Conservation (phyloP, 2,797 vertebrate species). For the Anguilla anguilla region DNA sequence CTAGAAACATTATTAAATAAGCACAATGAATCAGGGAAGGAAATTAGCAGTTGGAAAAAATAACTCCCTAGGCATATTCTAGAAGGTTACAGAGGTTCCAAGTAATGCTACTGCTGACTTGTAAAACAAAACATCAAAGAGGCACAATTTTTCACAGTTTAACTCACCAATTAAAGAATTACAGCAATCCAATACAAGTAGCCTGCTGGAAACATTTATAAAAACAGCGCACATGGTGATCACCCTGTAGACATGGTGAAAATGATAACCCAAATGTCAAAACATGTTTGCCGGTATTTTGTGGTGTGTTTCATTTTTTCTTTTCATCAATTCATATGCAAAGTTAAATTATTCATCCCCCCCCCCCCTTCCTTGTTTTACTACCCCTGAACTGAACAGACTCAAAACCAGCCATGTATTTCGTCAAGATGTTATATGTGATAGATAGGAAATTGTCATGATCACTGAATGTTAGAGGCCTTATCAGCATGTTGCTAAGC, state of each 20-base stretch:
- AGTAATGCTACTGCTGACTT: constrained; percentile 25
- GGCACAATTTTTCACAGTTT: constrained; percentile 41
- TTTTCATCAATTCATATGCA: neutral
- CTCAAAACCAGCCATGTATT: neutral
- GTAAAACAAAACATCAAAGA: constrained; percentile 37
- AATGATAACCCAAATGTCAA: neutral
- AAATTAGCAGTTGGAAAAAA: constrained; percentile 29
- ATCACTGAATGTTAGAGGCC: neutral
- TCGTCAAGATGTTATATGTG: neutral
- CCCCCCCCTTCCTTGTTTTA: neutral
- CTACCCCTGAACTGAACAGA: neutral
- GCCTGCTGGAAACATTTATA: constrained; percentile 36
- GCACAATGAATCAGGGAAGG: neutral
- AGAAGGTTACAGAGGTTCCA: constrained; percentile 33
- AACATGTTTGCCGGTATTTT: neutral
- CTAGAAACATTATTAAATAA: constrained; percentile 1
- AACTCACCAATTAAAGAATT: constrained; percentile 26
- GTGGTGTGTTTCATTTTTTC: neutral
- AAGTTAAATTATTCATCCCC: neutral
- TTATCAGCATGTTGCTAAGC: constrained; percentile 12
- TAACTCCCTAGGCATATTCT: constrained; percentile 20
- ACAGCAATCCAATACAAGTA: constrained; percentile 46
- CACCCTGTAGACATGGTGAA: neutral
- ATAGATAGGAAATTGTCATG: neutral
- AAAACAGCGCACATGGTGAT: neutral